A percentile compares a stretch with the other conserved stretches of the same genome.
Conservation (phyloP, 2,113 vertebrate genomes). For the Gavialis gangeticus region DNA sequence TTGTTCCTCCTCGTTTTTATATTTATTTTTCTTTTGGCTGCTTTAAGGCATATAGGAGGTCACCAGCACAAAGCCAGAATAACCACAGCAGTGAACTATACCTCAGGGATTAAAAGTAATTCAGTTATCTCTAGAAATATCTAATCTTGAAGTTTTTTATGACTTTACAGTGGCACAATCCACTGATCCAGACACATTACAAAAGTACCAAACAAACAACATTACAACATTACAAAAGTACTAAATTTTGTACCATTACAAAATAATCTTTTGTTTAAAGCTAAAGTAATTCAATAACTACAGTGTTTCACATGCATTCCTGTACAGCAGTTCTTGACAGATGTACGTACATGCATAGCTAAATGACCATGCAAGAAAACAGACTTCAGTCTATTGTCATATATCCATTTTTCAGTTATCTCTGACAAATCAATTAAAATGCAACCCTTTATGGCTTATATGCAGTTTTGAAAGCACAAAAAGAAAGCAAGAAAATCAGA, state of each 20-base stretch:
- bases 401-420: slow-evolving; percentile 1
- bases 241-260: background rate
- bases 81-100: background rate
- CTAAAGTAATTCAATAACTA: background rate
- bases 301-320: background rate
- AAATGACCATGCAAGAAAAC: background rate
- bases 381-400: background rate
- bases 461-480: slow-evolving; percentile 3
- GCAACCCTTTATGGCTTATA: background rate
- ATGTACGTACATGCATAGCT: background rate
- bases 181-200: background rate
- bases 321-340: background rate
- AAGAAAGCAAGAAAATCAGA: background rate
- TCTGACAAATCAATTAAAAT: slow-evolving; percentile 15
- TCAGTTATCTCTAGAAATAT: background rate
- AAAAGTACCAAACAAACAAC: background rate
- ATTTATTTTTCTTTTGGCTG: background rate
- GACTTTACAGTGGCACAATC: background rate
- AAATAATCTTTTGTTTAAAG: background rate
- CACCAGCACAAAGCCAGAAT: background rate
- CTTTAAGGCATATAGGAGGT: background rate
- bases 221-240: background rate
- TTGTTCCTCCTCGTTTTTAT: background rate
- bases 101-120: background rate
- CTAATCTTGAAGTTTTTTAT: background rate